These are phyloP conservation scores for Vidua chalybeata DNA, from an alignment of 2,113 vertebrate genomes.

Conservation along the genomic window DNA sequence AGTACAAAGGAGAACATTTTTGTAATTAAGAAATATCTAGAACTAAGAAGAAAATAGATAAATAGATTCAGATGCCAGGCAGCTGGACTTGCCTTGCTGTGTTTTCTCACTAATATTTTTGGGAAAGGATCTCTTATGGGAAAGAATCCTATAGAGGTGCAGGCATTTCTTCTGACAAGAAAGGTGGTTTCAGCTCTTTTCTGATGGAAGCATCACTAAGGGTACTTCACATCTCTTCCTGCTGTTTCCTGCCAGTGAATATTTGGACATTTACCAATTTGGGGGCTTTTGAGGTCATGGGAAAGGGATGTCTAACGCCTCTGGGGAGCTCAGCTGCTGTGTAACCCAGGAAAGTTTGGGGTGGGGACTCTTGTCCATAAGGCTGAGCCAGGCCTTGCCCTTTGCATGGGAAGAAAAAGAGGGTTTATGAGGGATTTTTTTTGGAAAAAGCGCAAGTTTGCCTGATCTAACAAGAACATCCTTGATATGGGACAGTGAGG, in stretches of 20 bases:
- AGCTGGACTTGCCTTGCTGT: not conserved
- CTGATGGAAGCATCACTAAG: not conserved
- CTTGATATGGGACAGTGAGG: too few species aligned
- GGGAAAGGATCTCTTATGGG: not conserved
- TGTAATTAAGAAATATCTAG: not conserved
- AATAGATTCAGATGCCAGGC: not conserved
- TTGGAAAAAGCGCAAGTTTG: not conserved
- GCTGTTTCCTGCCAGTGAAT: not conserved
- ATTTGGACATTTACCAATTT: fast-evolving
- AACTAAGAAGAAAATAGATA: not conserved
- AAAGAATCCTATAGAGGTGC: not conserved
- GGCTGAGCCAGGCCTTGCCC: not conserved
- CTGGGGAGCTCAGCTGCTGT: not conserved
- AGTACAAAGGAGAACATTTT: not conserved
- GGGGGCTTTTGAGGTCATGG: not conserved
- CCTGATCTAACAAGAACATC: not conserved
- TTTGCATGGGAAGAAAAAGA: not conserved
- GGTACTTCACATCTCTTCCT: not conserved
- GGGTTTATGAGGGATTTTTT: not conserved
- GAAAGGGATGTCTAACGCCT: fast-evolving
- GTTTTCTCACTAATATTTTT: not conserved
- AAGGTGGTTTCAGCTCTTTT: not conserved
- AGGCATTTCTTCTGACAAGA: not conserved
- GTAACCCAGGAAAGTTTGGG: not conserved
- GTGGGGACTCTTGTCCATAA: not conserved